A percentile compares a stretch with the other conserved stretches of the same genome.
Conservation (phyloP, 2,888 invertebrate species). For the Dryocosmus kuriphilus region DNA sequence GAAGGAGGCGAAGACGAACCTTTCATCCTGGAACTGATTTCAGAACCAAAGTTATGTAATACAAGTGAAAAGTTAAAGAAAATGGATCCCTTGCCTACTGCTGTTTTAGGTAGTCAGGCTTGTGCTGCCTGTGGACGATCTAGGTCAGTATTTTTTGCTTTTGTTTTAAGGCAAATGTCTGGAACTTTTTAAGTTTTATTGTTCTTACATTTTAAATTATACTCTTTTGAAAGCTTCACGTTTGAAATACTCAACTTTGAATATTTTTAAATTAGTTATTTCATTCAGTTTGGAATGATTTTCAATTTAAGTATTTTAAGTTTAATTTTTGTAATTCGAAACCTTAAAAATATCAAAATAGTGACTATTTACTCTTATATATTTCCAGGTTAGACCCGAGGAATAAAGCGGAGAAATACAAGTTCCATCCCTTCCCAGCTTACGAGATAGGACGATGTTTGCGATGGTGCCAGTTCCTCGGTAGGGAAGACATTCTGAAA, state of each 20-base stretch:
- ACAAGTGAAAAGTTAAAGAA: slow-evolving; percentile 63
- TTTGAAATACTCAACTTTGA: no score
- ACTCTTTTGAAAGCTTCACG: no score
- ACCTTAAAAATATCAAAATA: no score
- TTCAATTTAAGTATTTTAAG: no score
- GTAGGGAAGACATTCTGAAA: slow-evolving; percentile 73
- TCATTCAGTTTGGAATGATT: no score
- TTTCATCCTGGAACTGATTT: slow-evolving; percentile 55
- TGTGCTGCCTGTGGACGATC: slow-evolving; percentile 74
- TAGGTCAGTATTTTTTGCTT: slow-evolving; percentile 49
- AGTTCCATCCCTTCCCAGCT: slow-evolving; percentile 76
- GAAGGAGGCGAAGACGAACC: slow-evolving; percentile 55
- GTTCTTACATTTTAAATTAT: not conserved
- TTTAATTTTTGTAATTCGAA: no score
- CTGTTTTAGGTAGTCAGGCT: slow-evolving; percentile 72
- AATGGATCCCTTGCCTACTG: slow-evolving; percentile 65
- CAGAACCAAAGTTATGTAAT: slow-evolving; percentile 58
- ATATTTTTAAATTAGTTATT: no score
- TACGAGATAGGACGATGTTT: slow-evolving; percentile 75
- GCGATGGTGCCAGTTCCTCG: slow-evolving; percentile 75
- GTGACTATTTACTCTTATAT: not conserved
- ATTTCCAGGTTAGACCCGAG: slow-evolving; percentile 66
- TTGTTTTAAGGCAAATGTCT: not conserved
- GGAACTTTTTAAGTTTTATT: not conserved
- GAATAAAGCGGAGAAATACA: slow-evolving; percentile 72